These are phyloP conservation scores for Pasiphila rectangulata DNA, from an alignment of 2,888 invertebrate species.

Conservation along the genomic window DNA sequence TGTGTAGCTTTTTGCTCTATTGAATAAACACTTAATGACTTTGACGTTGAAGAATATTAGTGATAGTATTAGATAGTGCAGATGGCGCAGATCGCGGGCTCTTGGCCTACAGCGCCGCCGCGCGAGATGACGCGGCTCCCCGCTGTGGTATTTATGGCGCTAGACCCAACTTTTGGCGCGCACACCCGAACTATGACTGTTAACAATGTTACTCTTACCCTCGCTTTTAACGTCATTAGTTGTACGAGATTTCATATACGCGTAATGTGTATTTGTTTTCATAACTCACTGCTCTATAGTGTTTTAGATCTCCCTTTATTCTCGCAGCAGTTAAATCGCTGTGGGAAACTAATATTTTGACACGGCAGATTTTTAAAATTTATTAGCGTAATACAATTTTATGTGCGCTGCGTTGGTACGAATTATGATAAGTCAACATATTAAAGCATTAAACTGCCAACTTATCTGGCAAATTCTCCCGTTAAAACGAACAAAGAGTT, in stretches of 20 bases:
- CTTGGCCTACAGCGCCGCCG: constrained; percentile 21
- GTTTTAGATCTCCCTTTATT: constrained; percentile 64
- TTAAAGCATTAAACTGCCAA: constrained; percentile 13
- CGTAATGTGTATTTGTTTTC: constrained; percentile 77
- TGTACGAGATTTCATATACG: constrained; percentile 74
- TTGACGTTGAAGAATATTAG: not conserved
- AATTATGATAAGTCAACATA: constrained; percentile 15
- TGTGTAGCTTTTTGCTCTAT: too few species aligned
- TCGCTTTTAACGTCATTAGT: constrained; percentile 78
- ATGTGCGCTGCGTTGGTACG: constrained; percentile 49
- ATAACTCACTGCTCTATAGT: constrained; percentile 63
- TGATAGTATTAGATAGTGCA: not conserved
- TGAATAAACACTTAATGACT: too few species aligned
- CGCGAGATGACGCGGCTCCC: constrained; percentile 49
- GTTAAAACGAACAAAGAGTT: constrained; percentile 39
- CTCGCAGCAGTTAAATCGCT: constrained; percentile 62
- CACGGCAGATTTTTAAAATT: constrained; percentile 52
- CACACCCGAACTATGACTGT: constrained; percentile 74
- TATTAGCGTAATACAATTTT: constrained; percentile 54
- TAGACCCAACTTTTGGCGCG: constrained; percentile 74
- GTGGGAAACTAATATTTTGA: constrained; percentile 71
- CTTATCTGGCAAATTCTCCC: constrained; percentile 24
- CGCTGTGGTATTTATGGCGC: constrained; percentile 73
- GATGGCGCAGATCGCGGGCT: not conserved
- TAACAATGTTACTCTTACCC: constrained; percentile 76